A percentile compares a stretch with the other conserved stretches of the same genome.
Conservation (phyloP, 2,797 vertebrate species). For the Cossypha niveicapilla region DNA sequence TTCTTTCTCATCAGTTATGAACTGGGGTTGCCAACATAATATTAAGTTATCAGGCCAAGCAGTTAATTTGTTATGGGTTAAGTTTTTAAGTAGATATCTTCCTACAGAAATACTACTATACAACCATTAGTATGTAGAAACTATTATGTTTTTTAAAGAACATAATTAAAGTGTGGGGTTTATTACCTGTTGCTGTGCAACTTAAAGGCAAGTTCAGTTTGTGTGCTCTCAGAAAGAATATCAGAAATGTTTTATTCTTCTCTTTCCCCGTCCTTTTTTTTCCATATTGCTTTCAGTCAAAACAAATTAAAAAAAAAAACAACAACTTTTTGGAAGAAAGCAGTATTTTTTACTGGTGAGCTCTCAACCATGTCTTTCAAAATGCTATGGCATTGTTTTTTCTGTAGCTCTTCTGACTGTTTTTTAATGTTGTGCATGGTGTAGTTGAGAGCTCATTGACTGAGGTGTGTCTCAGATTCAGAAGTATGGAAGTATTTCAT, state of each 20-base stretch:
- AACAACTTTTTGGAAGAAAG: neutral
- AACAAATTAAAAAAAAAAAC: neutral
- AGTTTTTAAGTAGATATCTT: neutral
- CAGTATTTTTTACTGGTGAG: neutral
- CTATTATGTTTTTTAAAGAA: accelerated
- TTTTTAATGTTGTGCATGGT: neutral
- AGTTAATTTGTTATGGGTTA: neutral
- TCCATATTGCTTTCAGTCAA: neutral
- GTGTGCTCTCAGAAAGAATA: neutral
- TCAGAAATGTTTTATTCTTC: neutral
- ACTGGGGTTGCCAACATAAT: neutral
- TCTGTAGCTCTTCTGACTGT: neutral
- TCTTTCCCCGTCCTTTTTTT: accelerated
- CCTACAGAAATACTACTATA: neutral
- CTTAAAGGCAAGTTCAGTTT: neutral
- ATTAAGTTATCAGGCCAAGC: neutral
- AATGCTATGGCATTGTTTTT: neutral
- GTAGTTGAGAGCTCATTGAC: neutral
- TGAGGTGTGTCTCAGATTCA: neutral
- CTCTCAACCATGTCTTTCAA: neutral
- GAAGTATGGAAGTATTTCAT: neutral
- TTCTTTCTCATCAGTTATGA: neutral
- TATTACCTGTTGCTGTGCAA: neutral
- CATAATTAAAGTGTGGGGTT: neutral
- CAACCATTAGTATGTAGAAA: neutral